These are phyloP conservation scores for Microcebus lehilahytsara DNA, from an alignment of 2,113 vertebrate species.

Conservation along the genomic window DNA sequence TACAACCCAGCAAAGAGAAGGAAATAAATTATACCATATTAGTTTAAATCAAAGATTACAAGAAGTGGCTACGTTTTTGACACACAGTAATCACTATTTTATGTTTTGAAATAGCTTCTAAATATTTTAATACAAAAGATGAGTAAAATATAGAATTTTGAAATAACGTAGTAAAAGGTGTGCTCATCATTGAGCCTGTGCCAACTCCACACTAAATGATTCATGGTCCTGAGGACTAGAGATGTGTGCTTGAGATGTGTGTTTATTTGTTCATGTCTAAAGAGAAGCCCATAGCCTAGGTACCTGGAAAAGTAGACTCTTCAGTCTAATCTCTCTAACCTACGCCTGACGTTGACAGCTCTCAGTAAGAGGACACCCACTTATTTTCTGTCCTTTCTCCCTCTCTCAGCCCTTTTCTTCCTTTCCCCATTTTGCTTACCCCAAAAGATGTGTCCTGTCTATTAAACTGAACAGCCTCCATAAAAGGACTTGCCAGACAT, in stretches of 20 bases:
- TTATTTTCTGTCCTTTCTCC: not conserved
- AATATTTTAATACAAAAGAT: conserved; percentile 34
- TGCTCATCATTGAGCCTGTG: conserved; percentile 5
- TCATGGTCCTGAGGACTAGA: not conserved
- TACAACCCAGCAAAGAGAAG: not conserved
- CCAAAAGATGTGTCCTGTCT: conserved; percentile 83
- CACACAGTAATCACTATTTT: not conserved
- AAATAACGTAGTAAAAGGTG: conserved; percentile 38
- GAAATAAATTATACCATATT: not conserved
- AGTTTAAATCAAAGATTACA: not conserved
- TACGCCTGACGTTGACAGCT: not conserved
- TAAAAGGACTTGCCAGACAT: conserved; percentile 81
- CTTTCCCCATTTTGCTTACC: conserved; percentile 69
- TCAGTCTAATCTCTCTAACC: not conserved
- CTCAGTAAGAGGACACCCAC: not conserved
- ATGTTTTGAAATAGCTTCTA: not conserved
- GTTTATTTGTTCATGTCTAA: conserved; percentile 60
- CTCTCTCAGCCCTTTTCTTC: not conserved
- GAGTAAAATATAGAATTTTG: conserved; percentile 8
- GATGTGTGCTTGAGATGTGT: not conserved
- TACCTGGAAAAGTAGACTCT: not conserved
- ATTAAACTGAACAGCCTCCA: conserved; percentile 83
- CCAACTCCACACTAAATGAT: not conserved
- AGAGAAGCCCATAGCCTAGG: not conserved
- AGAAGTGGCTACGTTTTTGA: not conserved